Conservation (phyloP, 2,797 vertebrate genomes). For the Peromyscus aztecus region DNA sequence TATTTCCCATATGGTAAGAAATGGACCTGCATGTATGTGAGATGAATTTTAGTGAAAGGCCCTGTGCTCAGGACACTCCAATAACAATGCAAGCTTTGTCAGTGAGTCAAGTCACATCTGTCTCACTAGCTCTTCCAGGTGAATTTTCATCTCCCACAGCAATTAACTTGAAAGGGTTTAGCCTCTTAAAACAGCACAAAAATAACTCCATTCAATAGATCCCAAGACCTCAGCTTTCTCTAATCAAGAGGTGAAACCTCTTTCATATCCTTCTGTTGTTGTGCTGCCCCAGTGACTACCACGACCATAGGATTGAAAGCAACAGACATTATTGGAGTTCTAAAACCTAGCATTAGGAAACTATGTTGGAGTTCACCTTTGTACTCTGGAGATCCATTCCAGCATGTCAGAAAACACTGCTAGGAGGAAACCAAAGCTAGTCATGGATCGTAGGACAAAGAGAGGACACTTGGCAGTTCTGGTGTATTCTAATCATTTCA, state of each 20-base stretch:
- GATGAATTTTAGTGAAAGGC: neutral
- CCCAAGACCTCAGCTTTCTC: neutral
- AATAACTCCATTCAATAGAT: neutral
- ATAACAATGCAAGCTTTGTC: neutral
- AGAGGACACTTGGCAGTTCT: neutral
- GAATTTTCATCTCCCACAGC: neutral
- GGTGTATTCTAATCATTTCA: neutral
- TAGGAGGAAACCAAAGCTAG: neutral
- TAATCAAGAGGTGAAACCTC: neutral
- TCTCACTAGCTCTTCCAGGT: neutral
- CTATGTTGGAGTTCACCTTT: neutral
- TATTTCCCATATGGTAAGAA: neutral
- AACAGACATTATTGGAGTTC: neutral
- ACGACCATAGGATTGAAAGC: neutral
- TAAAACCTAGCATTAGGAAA: neutral
- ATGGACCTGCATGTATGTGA: neutral
- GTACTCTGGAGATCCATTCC: neutral
- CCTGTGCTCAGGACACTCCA: neutral
- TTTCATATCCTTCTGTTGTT: neutral
- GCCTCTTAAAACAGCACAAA: neutral
- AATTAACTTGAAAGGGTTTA: neutral
- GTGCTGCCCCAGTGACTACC: neutral
- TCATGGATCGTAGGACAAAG: neutral
- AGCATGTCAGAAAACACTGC: neutral
- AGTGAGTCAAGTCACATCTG: neutral